Conservation (phyloP, 2,797 vertebrate species). For the Capromys pilorides region DNA sequence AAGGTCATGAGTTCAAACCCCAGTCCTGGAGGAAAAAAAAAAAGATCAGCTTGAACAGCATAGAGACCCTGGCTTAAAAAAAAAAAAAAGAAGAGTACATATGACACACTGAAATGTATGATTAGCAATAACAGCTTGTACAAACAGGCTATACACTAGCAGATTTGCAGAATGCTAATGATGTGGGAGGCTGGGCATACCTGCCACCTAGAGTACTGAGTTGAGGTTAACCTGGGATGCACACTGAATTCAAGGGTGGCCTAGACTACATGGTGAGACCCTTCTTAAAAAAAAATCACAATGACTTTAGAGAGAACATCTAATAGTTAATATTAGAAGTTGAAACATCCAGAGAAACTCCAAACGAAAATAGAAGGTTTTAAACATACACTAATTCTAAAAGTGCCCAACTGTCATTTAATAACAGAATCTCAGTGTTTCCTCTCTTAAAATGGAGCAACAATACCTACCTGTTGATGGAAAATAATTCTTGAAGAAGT, state of each 20-base stretch:
- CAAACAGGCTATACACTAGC: not conserved
- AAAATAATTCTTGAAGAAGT: not conserved
- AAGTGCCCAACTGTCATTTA: not conserved
- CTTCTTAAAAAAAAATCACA: not conserved
- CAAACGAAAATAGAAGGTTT: conserved; percentile 3
- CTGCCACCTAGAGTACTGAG: not conserved
- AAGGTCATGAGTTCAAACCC: too few species aligned
- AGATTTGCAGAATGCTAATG: not conserved
- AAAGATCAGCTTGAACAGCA: not conserved
- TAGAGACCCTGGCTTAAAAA: not conserved
- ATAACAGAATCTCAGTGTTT: not conserved
- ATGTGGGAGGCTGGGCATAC: not conserved
- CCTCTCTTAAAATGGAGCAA: not conserved
- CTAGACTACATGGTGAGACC: not conserved
- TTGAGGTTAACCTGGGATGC: not conserved
- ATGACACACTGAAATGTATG: not conserved
- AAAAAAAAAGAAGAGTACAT: not conserved
- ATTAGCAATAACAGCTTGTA: conserved; percentile 23
- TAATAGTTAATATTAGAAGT: not conserved
- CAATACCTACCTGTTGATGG: not conserved
- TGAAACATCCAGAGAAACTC: conserved; percentile 28
- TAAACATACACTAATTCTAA: not conserved
- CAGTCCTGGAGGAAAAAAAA: too few species aligned
- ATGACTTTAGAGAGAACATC: not conserved
- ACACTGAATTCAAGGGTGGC: not conserved